phyloP scores from a whole-genome alignment of 1,140 invertebrate species.

The Heliothis subflexa region DNA sequence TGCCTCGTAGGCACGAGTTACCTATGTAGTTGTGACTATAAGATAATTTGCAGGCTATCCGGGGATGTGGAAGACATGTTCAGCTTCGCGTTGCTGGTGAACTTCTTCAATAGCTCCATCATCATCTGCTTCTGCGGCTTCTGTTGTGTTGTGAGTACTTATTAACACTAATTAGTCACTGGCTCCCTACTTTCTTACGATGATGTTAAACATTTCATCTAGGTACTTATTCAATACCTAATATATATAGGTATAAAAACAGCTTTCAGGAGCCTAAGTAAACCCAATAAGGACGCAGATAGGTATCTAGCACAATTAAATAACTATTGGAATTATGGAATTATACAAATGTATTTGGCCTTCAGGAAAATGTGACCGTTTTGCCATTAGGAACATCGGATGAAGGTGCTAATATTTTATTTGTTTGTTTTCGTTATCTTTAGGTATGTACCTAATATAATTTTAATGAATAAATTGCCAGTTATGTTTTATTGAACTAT shows the following conservation, averaged over 20 bases:
- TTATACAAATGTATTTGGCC: not conserved
- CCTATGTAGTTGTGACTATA: too few species aligned
- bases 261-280: not conserved
- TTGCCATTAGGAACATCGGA: not conserved
- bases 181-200: too few species aligned
- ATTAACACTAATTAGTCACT: too few species aligned
- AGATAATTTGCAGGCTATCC: constrained; percentile 51
- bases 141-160: constrained; percentile 60
- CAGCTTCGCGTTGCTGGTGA: constrained; percentile 59
- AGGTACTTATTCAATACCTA: too few species aligned
- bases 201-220: too few species aligned
- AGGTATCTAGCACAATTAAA: too few species aligned
- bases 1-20: too few species aligned
- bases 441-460: not conserved
- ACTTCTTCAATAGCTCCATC: constrained; percentile 65
- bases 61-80: constrained; percentile 59
- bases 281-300: too few species aligned
- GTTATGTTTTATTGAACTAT: not conserved
- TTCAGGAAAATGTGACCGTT: constrained; percentile 3
- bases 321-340: not conserved
- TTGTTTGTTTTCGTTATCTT: not conserved
- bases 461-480: too few species aligned
- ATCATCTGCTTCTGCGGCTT: constrained; percentile 66
- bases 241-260: too few species aligned
- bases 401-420: constrained; percentile 10